Conservation (phyloP, 2,113 vertebrate genomes). For the Cephalopholis sonnerati region DNA sequence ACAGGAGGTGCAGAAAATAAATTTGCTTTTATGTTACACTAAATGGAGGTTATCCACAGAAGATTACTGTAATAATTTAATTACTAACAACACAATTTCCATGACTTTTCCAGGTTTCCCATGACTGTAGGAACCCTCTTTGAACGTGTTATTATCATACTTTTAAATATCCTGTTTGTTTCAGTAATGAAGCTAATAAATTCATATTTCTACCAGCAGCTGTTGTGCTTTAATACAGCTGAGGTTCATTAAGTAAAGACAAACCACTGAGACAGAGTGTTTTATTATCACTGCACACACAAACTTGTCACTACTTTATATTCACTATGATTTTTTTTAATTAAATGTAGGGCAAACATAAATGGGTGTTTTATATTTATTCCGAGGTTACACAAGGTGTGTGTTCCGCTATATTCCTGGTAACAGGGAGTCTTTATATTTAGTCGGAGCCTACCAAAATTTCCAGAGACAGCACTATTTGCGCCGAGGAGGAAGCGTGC, state of each 20-base stretch:
- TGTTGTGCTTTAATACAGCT: neutral
- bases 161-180: neutral
- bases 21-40: too few relatives aligned
- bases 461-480: conserved; percentile 82
- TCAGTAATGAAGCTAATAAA: neutral
- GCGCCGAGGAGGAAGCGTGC: conserved; percentile 84
- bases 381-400: neutral
- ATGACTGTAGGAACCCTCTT: too few relatives aligned
- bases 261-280: neutral
- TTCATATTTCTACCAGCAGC: neutral
- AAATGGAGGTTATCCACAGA: too few relatives aligned
- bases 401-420: accelerated
- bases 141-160: too few relatives aligned
- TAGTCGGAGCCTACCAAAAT: neutral
- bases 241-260: neutral
- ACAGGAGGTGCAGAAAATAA: too few relatives aligned
- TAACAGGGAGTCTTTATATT: accelerated
- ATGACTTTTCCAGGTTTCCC: too few relatives aligned
- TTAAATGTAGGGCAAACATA: neutral
- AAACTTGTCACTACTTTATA: neutral
- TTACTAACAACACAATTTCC: too few relatives aligned
- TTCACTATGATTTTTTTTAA: neutral
- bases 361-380: too few relatives aligned
- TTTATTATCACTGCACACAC: neutral
- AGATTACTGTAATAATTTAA: too few relatives aligned